Base-by-base conservation (phyloP, 2,113 vertebrate genomes). In the Antechinus stuartii region DNA sequence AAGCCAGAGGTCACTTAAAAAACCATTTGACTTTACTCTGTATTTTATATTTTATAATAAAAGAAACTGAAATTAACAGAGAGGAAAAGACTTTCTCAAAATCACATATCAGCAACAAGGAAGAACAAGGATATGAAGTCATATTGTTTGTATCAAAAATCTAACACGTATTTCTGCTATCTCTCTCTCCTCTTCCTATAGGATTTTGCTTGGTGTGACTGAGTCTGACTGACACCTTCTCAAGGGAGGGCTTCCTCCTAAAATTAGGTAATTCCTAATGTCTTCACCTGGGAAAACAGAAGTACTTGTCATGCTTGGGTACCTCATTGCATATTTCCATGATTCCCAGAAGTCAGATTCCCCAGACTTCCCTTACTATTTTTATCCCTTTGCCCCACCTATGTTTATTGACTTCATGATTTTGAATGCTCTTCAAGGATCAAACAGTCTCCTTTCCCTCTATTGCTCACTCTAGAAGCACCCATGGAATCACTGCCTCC, bases 371-470 rank as follows among this genome's bases (percentile, higher is more conserved):
- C 46, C 3, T 46, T 93, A 90, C 92, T 97, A 93, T 96, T 97
- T 96, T 97, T 97, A 97, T 24, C 90, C 91, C 54, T 53, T 91
- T 94, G 49, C 56, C 55, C 94, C 57, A 4, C 93, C 92, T 90
- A 0, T 84, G 8, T 30, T 54, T 94, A 56, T 68, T 91, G 89
- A 95, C 91, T 93, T 84, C 68, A 84, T 42, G 35, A 42, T 42
- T 19, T 23, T 84, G 35, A 84, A 84, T 95, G 68, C 57, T 92
- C 50, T 96, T 2, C 14, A 56, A 35, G 54, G 35, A 92, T 90
- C 35, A 93, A 46, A 93, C 42, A 93, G 49, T 27, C 55, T 94
- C 94, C 96, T 98, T 97, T 97, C 96, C 93, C 98, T 96, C 68
- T 57, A 3, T 96, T 96, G 95, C 93, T 97, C 96, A 96, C 46